Conservation (phyloP, 2,888 invertebrate species). For the Altica lythri region DNA sequence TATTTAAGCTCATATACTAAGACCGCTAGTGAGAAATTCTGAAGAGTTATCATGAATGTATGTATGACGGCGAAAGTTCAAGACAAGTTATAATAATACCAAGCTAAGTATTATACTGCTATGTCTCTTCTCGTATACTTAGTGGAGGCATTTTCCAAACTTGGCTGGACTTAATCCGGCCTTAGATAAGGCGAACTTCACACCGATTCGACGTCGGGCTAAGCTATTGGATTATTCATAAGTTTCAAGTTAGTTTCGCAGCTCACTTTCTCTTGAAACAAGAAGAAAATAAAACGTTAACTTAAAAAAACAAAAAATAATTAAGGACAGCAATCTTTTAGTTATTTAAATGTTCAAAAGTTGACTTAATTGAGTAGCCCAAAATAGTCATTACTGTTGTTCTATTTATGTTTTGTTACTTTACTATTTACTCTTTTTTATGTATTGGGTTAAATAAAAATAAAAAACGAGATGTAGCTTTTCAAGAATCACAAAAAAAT, state of each 20-base stretch:
- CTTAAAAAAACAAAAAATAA: too few relatives aligned
- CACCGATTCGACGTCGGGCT: conserved; percentile 54
- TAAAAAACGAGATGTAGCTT: too few relatives aligned
- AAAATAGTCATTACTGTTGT: too few relatives aligned
- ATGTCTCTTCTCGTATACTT: conserved; percentile 32
- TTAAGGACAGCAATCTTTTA: too few relatives aligned
- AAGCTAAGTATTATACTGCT: conserved; percentile 37
- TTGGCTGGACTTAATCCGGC: conserved; percentile 54
- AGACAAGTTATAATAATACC: conserved; percentile 54
- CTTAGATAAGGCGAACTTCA: conserved; percentile 55
- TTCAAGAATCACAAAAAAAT: too few relatives aligned
- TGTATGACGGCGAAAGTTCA: conserved; percentile 52
- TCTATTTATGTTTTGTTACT: too few relatives aligned
- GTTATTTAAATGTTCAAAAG: too few relatives aligned
- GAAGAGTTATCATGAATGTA: conserved; percentile 52
- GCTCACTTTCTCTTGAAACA: conserved; percentile 53
- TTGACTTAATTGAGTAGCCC: too few relatives aligned
- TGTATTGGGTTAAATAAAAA: too few relatives aligned
- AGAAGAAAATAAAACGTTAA: too few relatives aligned
- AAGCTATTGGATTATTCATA: conserved; percentile 57
- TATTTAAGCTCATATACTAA: conserved; percentile 4
- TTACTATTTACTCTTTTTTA: too few relatives aligned
- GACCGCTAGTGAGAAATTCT: conserved; percentile 28
- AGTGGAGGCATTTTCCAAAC: too few relatives aligned
- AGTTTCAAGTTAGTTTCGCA: conserved; percentile 55